Conservation (phyloP, 2,113 vertebrate species). For the Vimba vimba region DNA sequence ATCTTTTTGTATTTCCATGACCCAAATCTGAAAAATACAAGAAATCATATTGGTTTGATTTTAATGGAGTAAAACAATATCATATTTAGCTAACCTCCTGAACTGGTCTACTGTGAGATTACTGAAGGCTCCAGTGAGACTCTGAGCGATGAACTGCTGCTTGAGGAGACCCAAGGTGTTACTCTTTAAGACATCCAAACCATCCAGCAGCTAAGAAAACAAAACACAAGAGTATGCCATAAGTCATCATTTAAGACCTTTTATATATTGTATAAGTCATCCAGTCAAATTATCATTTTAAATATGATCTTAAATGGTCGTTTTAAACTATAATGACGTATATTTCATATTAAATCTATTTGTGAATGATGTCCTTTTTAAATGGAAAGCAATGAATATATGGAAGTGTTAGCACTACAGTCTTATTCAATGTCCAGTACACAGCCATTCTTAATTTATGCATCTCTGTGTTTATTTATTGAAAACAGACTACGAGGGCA, state of each 20-base stretch:
- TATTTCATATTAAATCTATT: not conserved
- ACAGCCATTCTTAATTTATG: slow-evolving; percentile 60
- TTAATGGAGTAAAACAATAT: too few species aligned
- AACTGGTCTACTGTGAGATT: slow-evolving; percentile 75
- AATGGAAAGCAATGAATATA: not conserved
- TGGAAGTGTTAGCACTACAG: slow-evolving; percentile 1
- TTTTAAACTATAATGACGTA: not conserved
- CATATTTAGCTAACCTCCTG: slow-evolving; percentile 64
- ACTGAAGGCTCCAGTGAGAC: slow-evolving; percentile 65
- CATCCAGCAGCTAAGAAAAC: slow-evolving; percentile 69
- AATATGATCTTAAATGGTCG: not conserved
- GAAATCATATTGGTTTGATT: not conserved
- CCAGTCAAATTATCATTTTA: not conserved
- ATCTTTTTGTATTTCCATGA: not conserved
- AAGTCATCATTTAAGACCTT: not conserved
- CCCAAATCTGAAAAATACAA: not conserved
- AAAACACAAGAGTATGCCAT: not conserved
- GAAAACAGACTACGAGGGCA: slow-evolving; percentile 48
- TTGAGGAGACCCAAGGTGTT: slow-evolving; percentile 68
- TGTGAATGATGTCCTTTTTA: not conserved
- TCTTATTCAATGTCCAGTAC: slow-evolving; percentile 27
- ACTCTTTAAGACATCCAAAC: slow-evolving; percentile 71
- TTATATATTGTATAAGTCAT: not conserved
- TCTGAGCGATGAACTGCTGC: slow-evolving; percentile 72
- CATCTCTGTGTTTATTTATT: slow-evolving; percentile 62